phyloP scores from a whole-genome alignment of 2,888 invertebrate genomes.

The Ligdia adustata region DNA sequence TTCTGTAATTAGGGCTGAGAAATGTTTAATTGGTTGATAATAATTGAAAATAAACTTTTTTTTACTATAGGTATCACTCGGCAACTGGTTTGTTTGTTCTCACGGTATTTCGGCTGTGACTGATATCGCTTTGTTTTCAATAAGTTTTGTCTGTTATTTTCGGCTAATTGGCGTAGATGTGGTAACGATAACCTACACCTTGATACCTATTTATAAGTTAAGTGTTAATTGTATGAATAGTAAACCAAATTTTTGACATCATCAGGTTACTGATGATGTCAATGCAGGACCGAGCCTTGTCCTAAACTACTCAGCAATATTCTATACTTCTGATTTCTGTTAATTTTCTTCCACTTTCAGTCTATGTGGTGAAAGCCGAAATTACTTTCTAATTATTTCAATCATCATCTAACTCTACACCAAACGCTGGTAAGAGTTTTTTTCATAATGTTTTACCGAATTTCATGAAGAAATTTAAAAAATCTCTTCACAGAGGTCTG shows the following conservation, averaged over 20 bases:
- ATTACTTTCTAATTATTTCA: no score
- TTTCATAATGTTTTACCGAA: no score
- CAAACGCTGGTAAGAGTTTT: no score
- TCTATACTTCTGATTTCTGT: no score
- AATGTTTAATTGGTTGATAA: conserved; percentile 44
- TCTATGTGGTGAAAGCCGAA: no score
- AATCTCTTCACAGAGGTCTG: conserved; percentile 50
- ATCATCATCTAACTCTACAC: no score
- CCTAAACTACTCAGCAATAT: no score
- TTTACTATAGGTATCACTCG: conserved; percentile 8
- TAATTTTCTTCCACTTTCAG: no score
- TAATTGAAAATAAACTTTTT: conserved; percentile 34
- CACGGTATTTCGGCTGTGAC: conserved; percentile 18
- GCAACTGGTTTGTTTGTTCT: conserved; percentile 18
- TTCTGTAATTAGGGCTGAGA: conserved; percentile 49
- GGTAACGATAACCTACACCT: not conserved
- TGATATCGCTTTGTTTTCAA: not conserved
- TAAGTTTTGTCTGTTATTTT: not conserved
- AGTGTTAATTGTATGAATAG: no score
- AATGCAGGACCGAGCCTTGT: no score
- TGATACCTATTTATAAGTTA: not conserved
- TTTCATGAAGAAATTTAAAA: conserved; percentile 31
- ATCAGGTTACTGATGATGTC: no score
- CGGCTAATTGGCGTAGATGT: conserved; percentile 7
- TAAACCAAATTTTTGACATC: no score